These are phyloP conservation scores for Automeris io DNA, from an alignment of 2,888 invertebrate species.

Conservation along the genomic window DNA sequence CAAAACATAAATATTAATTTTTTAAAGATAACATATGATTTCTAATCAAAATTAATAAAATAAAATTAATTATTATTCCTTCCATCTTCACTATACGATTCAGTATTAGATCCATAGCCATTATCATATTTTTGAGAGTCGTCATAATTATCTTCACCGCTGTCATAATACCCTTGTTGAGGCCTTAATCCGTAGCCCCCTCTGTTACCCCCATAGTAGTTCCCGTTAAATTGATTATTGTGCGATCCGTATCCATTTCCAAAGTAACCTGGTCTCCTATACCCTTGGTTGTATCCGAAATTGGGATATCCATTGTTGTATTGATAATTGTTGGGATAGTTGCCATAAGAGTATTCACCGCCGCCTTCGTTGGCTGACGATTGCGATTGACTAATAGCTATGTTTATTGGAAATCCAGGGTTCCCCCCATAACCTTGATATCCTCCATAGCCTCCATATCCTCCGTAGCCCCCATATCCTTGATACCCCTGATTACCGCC, in stretches of 20 bases:
- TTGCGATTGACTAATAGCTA: constrained; percentile 67
- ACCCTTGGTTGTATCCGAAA: constrained; percentile 19
- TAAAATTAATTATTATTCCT: not conserved
- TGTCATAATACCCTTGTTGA: constrained; percentile 32
- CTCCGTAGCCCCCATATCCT: constrained; percentile 18
- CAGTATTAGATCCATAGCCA: constrained; percentile 2
- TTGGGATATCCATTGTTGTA: constrained; percentile 29
- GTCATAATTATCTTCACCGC: constrained; percentile 25
- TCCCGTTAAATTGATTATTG: constrained; percentile 64
- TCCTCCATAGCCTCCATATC: constrained; percentile 18
- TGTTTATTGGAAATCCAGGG: constrained; percentile 50
- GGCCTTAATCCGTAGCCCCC: constrained; percentile 39
- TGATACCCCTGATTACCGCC: constrained; percentile 17
- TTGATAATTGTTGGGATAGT: constrained; percentile 49
- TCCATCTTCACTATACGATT: constrained; percentile 2
- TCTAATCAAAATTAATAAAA: too few species aligned
- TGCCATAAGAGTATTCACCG: constrained; percentile 25
- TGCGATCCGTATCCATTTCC: constrained; percentile 45
- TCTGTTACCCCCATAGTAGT: constrained; percentile 37
- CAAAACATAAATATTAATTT: too few species aligned
- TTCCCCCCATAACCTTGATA: constrained; percentile 26
- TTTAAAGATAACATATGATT: too few species aligned
- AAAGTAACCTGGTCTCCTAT: constrained; percentile 38
- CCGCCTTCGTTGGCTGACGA: constrained; percentile 34
- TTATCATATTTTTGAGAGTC: constrained; percentile 11